Percentiles rank a stretch among this genome's conserved stretches.
These are phyloP conservation scores for Vannuccia rotundouncinata DNA, from an alignment of 2,888 invertebrate species.

Conservation along the genomic window DNA sequence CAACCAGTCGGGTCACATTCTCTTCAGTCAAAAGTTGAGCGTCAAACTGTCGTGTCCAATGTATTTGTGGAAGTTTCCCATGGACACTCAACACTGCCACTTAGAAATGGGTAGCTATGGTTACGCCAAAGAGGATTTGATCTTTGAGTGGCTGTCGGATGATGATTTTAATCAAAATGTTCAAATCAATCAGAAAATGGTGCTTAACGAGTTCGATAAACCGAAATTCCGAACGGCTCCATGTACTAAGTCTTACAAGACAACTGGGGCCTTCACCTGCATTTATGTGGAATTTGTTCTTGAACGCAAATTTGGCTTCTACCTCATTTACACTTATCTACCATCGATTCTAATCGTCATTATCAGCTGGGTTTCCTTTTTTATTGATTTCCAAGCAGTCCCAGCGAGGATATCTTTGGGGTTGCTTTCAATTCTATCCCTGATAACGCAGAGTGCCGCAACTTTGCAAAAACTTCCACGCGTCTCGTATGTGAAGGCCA, in stretches of 20 bases:
- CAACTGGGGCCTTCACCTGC: conserved; percentile 38
- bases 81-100: conserved; percentile 38
- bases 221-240: conserved; percentile 21
- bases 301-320: conserved; percentile 36
- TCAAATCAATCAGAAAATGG: not conserved
- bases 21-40: conserved; percentile 33
- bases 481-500: conserved; percentile 38
- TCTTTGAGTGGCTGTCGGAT: conserved; percentile 28
- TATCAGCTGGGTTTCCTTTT: conserved; percentile 37
- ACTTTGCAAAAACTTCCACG: conserved; percentile 33
- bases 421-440: conserved; percentile 32
- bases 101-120: conserved; percentile 39
- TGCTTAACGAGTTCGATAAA: conserved; percentile 35
- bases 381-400: conserved; percentile 37
- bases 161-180: not conserved
- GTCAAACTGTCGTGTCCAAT: conserved; percentile 37
- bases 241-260: conserved; percentile 24
- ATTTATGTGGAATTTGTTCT: conserved; percentile 30
- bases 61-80: conserved; percentile 39
- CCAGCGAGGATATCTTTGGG: conserved; percentile 37
- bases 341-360: conserved; percentile 35
- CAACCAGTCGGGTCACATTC: conserved; percentile 20
- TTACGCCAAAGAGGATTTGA: conserved; percentile 31
- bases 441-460: conserved; percentile 35
- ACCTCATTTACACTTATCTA: conserved; percentile 38